Base-by-base conservation (phyloP, 2,888 invertebrate genomes). In the Ennomos fuscantarius region DNA sequence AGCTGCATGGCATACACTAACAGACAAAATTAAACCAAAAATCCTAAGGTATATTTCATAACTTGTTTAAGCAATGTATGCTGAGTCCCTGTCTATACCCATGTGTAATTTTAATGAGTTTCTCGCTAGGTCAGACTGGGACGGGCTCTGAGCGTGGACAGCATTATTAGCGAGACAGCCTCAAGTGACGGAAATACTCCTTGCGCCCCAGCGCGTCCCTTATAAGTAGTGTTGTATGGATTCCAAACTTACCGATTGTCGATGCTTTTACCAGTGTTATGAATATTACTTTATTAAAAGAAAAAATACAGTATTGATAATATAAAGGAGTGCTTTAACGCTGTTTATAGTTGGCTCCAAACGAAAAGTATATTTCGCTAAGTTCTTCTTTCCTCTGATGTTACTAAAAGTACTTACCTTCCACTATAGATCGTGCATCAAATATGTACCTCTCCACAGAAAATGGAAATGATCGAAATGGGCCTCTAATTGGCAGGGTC, bases 81-180 rank as follows among this genome's bases (percentile, higher is more conserved):
- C 42, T 57, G 83, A 80, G 79, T 79, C 72, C 74, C 76, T 76
- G 79, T 82, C 82, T 84, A 84, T 89, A 89, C 74, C 76, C 76
- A 78, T 82, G 82, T 84, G 84, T 89, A 89, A 89, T 88, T 89
- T 90, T 89, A 90, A 91, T 89, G 90, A 90, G 88, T 88, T 89
- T 89, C 80, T 78, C 84, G 81, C 82, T 81, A 82, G 84, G 78
- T 81, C 75, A 68, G 63, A 55, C 66, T 67, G 73, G 78, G 81
- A 79, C 82, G 74, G 74, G 83, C 82, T 79, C 68, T 76, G 72
- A 82, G 82, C 82, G 78, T 83, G 86, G 81, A 83, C 77, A 72
- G 78, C 81, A 82, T 79, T 84, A 85, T 86, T 86, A 87, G 82
- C 81, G 69, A 46, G 72, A 78, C 74, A 71, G 73, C 71, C 77